These are phyloP conservation scores for Ptychochromis oligacanthus DNA, from an alignment of 2,113 vertebrate genomes.

Conservation along the genomic window DNA sequence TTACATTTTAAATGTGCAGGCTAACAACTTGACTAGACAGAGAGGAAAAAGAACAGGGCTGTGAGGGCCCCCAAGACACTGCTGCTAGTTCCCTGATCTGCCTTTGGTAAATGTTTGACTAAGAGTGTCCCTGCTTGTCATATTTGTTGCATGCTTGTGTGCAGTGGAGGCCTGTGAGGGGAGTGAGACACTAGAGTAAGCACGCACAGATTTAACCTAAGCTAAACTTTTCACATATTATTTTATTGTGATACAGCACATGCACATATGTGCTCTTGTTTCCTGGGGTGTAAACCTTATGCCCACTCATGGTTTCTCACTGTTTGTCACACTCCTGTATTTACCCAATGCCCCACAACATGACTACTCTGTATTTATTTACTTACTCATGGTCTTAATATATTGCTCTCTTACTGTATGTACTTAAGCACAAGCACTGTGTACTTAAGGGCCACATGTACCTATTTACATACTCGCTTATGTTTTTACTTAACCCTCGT, in stretches of 20 bases:
- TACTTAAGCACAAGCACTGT: neutral
- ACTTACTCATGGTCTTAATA: conserved; percentile 10
- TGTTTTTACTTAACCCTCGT: neutral
- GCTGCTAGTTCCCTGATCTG: conserved; percentile 20
- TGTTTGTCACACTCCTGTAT: neutral
- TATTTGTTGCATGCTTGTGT: conserved; percentile 50
- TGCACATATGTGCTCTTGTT: neutral
- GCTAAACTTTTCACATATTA: neutral
- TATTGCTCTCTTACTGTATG: neutral
- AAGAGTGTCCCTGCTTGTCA: conserved; percentile 31
- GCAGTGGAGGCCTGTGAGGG: conserved; percentile 23
- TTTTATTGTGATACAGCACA: neutral
- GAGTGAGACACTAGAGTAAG: conserved; percentile 16
- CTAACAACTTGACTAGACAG: neutral
- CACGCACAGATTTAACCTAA: conserved; percentile 30
- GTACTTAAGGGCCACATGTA: neutral
- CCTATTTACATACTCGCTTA: neutral
- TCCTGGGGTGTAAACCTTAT: neutral
- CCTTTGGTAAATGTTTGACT: conserved; percentile 67
- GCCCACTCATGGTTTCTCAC: neutral
- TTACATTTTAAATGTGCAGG: conserved; percentile 2
- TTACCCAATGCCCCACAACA: too few relatives aligned
- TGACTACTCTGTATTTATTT: neutral
- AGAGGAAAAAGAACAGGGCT: neutral
- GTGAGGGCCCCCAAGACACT: neutral